Evolutionary conservation across 1,140 invertebrate genomes (phyloP).

Genomic region (Heliconius himera): DNA sequence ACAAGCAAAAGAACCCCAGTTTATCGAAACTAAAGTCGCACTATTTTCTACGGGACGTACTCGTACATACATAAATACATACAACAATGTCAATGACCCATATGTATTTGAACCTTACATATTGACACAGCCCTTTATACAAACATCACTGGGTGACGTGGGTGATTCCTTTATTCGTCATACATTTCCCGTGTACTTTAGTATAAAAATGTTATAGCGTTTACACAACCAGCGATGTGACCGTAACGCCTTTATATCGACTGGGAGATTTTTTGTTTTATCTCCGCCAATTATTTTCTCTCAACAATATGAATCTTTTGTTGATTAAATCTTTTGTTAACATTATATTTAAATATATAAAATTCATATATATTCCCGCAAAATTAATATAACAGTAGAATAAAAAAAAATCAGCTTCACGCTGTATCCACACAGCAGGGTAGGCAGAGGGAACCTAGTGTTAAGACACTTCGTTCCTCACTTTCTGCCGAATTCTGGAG

Average conservation of each 20-base stretch:
- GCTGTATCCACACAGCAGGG: no score
- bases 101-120: slow-evolving; percentile 25
- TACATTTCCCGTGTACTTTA: slow-evolving; percentile 18
- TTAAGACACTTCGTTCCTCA: no score
- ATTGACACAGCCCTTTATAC: slow-evolving; percentile 37
- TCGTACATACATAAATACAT: slow-evolving; percentile 16
- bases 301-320: not conserved
- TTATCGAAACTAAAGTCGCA: not conserved
- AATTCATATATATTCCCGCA: not conserved
- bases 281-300: not conserved
- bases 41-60: slow-evolving; percentile 27
- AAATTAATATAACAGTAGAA: no score
- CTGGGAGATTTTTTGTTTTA: not conserved
- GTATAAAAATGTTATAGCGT: slow-evolving; percentile 11
- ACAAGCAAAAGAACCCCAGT: slow-evolving; percentile 23
- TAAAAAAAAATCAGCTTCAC: no score
- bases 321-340: not conserved
- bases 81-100: slow-evolving; percentile 33
- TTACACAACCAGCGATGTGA: slow-evolving; percentile 16
- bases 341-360: not conserved
- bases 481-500: no score
- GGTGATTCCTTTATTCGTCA: slow-evolving; percentile 22
- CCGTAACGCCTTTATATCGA: slow-evolving; percentile 7
- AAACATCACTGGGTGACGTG: slow-evolving; percentile 22
- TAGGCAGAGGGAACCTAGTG: no score